These are phyloP conservation scores for Ormia ochracea DNA, from an alignment of 2,888 invertebrate species.

Conservation along the genomic window DNA sequence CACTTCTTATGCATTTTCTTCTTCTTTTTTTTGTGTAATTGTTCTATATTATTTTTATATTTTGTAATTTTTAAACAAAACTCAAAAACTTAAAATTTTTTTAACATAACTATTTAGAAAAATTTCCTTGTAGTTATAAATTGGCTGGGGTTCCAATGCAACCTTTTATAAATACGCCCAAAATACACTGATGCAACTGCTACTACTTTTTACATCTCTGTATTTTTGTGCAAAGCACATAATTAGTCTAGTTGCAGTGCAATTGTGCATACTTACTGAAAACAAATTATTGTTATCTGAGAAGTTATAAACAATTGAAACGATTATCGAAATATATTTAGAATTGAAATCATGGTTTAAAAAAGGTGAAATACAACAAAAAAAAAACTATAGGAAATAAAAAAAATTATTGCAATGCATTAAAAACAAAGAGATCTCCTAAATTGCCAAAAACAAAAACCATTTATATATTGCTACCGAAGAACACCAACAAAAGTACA, in stretches of 20 bases:
- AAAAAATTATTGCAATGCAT: background rate
- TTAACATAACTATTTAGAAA: too few species aligned
- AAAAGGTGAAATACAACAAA: background rate
- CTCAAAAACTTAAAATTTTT: too few species aligned
- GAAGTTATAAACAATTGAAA: background rate
- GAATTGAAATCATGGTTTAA: background rate
- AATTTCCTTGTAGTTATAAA: too few species aligned
- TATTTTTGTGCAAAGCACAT: background rate
- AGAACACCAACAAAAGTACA: background rate
- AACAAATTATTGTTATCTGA: background rate
- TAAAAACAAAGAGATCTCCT: background rate
- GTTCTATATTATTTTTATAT: too few species aligned
- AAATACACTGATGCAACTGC: too few species aligned
- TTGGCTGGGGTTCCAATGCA: too few species aligned
- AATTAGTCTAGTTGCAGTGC: background rate
- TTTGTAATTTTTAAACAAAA: too few species aligned
- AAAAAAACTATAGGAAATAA: conserved; percentile 28
- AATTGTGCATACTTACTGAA: conserved; percentile 23
- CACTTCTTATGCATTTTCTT: too few species aligned
- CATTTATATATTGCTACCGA: background rate
- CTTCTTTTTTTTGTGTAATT: too few species aligned
- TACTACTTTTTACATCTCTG: background rate
- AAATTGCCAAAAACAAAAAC: conserved; percentile 46
- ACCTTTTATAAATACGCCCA: too few species aligned
- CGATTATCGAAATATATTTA: background rate